Evolutionary conservation across 1,140 invertebrate species (phyloP).

Genomic region (Colletes latitarsis): DNA sequence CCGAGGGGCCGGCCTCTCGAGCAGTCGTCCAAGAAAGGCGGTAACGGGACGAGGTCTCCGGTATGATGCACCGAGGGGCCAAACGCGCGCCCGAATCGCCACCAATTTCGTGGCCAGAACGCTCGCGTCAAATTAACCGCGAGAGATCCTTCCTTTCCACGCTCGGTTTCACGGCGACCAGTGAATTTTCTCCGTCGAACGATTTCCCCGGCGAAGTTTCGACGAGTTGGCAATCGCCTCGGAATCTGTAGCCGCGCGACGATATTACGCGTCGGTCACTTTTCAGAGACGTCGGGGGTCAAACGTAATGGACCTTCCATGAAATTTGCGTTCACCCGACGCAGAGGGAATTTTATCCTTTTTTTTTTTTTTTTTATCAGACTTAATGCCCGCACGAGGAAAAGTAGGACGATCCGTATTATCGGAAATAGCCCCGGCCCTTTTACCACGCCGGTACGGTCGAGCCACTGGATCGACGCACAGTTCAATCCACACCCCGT

Average conservation of each 20-base stretch:
- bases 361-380: conserved; percentile 37
- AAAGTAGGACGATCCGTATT: conserved; percentile 50
- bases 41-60: conserved; percentile 1
- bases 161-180: neutral
- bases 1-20: conserved; percentile 56
- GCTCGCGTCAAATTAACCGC: conserved; percentile 58
- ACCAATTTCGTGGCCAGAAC: conserved; percentile 39
- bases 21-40: conserved; percentile 46
- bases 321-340: conserved; percentile 30
- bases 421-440: conserved; percentile 44
- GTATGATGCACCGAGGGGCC: conserved; percentile 33
- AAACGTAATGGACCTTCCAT: conserved; percentile 38
- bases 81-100: conserved; percentile 47
- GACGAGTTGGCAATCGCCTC: conserved; percentile 50
- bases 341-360: neutral
- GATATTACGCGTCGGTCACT: conserved; percentile 16
- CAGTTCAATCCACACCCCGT: conserved; percentile 32
- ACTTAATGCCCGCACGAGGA: conserved; percentile 32
- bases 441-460: conserved; percentile 7
- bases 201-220: conserved; percentile 51
- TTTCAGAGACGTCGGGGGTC: conserved; percentile 21
- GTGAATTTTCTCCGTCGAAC: conserved; percentile 52
- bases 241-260: conserved; percentile 17
- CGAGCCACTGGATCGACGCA: conserved; percentile 12
- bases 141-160: conserved; percentile 23